phyloP scores from a whole-genome alignment of 2,113 vertebrate species.

The Ceyx cyanopectus region DNA sequence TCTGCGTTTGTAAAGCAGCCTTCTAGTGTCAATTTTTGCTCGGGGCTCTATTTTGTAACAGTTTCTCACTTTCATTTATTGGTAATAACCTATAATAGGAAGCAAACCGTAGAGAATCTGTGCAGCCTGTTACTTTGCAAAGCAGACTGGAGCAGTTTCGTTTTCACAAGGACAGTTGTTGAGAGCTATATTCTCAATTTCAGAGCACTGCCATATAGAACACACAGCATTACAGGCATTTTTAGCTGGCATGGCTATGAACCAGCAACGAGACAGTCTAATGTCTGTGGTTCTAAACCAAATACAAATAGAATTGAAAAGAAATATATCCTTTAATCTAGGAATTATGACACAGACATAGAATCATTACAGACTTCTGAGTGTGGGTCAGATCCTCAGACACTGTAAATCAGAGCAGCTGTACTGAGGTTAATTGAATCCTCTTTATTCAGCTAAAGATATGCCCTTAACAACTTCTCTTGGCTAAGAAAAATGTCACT shows the following conservation, averaged over 20 bases:
- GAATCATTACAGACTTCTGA: neutral
- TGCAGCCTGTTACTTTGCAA: neutral
- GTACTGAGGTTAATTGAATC: neutral
- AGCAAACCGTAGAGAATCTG: neutral
- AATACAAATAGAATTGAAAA: neutral
- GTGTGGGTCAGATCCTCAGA: neutral
- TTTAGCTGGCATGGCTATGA: neutral
- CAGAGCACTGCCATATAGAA: neutral
- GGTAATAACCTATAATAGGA: constrained; percentile 66
- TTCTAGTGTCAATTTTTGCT: constrained; percentile 23
- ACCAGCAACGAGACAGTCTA: neutral
- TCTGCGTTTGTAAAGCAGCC: constrained; percentile 28
- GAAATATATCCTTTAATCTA: neutral
- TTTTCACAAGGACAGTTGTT: constrained; percentile 43
- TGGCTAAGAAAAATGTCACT: neutral
- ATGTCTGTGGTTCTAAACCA: neutral
- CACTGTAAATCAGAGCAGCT: neutral
- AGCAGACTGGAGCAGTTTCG: constrained; percentile 14
- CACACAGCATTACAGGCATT: neutral
- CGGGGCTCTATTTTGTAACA: constrained; percentile 54
- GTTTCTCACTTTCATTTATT: constrained; percentile 46
- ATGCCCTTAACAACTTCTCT: neutral
- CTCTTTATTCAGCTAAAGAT: constrained; percentile 17
- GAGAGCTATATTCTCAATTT: constrained; percentile 13
- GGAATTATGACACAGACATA: neutral